Evolutionary conservation across 1,140 invertebrate genomes (phyloP).

Genomic region (Potamilus streckersoni): DNA sequence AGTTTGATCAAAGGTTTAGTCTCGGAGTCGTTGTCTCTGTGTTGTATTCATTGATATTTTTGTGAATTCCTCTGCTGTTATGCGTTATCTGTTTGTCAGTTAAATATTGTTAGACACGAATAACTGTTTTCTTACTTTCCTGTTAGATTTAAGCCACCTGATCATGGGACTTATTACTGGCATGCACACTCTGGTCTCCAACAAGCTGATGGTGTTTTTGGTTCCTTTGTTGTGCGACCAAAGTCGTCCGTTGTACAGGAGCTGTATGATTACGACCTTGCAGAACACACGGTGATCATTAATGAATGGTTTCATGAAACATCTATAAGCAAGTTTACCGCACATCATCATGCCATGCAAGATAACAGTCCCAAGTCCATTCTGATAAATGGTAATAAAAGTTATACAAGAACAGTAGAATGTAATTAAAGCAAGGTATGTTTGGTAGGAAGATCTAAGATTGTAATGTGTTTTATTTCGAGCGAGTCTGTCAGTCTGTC

Average conservation of each 20-base stretch:
- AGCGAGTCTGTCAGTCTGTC: too few relatives aligned
- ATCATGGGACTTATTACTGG: constrained; percentile 87
- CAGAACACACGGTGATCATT: constrained; percentile 79
- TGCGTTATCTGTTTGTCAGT: too few relatives aligned
- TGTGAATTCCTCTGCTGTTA: too few relatives aligned
- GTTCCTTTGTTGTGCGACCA: constrained; percentile 79
- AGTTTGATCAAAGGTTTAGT: too few relatives aligned
- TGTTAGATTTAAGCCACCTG: constrained; percentile 63
- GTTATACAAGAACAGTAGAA: too few relatives aligned
- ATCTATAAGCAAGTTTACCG: constrained; percentile 77
- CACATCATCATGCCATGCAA: constrained; percentile 81
- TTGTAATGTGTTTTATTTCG: too few relatives aligned
- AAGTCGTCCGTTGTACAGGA: too few relatives aligned
- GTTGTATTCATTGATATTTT: too few relatives aligned
- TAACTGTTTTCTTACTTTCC: not conserved
- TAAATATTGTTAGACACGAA: too few relatives aligned
- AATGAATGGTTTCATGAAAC: constrained; percentile 83
- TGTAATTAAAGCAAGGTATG: too few relatives aligned
- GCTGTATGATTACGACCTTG: constrained; percentile 82
- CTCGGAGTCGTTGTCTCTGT: too few relatives aligned
- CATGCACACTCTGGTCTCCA: constrained; percentile 89
- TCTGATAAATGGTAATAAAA: constrained; percentile 78
- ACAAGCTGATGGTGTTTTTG: constrained; percentile 83
- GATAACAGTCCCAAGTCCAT: constrained; percentile 83
- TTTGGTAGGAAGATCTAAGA: too few relatives aligned